These are phyloP conservation scores for Anguilla obscura DNA, from an alignment of 2,797 vertebrate genomes.

Conservation along the genomic window DNA sequence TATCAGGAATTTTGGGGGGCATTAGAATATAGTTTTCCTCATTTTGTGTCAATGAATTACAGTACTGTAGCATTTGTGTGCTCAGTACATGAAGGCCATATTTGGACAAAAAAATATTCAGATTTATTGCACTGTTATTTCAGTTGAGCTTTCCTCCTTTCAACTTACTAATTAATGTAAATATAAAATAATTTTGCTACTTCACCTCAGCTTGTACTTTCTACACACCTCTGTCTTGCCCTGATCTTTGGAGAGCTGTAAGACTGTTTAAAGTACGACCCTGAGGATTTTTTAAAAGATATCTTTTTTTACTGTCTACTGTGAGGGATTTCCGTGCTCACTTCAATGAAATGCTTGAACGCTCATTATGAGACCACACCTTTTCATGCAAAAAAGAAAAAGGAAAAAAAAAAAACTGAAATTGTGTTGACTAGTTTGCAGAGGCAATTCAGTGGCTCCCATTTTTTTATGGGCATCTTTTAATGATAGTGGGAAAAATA, in stretches of 20 bases:
- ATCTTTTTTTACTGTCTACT: neutral
- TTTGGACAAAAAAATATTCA: neutral
- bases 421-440: constrained; percentile 12
- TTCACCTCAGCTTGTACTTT: neutral
- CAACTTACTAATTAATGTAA: neutral
- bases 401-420: neutral
- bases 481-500: neutral
- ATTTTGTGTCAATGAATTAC: neutral
- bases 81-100: constrained; percentile 7
- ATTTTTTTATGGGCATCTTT: constrained; percentile 28
- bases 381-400: neutral
- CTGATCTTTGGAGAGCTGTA: neutral
- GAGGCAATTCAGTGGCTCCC: neutral
- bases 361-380: neutral
- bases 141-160: constrained; percentile 14
- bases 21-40: neutral
- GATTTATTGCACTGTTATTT: constrained; percentile 32
- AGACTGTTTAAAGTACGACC: constrained; percentile 9
- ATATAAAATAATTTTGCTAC: neutral
- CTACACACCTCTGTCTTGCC: neutral
- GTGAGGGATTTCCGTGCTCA: neutral
- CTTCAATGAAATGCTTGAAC: neutral
- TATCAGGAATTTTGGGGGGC: constrained; percentile 27
- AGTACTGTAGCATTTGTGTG: constrained; percentile 11
- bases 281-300: constrained; percentile 20